phyloP scores from a whole-genome alignment of 2,888 invertebrate species.

The Agrochola macilenta region DNA sequence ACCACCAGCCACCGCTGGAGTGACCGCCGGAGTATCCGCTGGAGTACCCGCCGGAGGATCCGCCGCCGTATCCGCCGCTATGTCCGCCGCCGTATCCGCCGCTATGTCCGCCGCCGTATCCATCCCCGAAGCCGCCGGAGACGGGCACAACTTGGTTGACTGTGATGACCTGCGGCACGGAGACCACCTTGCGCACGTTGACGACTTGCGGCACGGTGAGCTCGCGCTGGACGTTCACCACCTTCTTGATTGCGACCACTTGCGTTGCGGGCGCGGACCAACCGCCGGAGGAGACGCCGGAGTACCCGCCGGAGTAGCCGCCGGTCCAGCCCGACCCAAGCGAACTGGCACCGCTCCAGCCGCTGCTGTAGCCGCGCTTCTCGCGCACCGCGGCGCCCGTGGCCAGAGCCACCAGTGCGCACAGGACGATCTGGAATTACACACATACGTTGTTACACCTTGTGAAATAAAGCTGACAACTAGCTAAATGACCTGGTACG shows the following conservation, averaged over 20 bases:
- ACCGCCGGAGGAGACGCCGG: constrained; percentile 41
- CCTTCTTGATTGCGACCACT: constrained; percentile 72
- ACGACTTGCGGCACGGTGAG: constrained; percentile 74
- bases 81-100: constrained; percentile 31
- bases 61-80: constrained; percentile 28
- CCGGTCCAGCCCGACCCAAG: constrained; percentile 9
- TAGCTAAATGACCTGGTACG: neutral
- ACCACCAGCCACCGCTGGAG: constrained; percentile 64
- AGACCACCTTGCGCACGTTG: constrained; percentile 75
- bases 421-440: constrained; percentile 47
- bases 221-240: constrained; percentile 74
- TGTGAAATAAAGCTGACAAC: neutral
- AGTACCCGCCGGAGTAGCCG: constrained; percentile 24
- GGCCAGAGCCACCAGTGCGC: constrained; percentile 47
- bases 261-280: constrained; percentile 66
- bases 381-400: constrained; percentile 54
- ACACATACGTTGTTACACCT: constrained; percentile 1
- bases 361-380: constrained; percentile 58
- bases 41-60: constrained; percentile 32
- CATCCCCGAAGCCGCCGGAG: constrained; percentile 54
- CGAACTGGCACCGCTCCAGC: constrained; percentile 28
- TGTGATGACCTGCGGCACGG: constrained; percentile 78
- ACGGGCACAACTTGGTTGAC: constrained; percentile 74
- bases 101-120: constrained; percentile 34
- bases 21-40: constrained; percentile 36